phyloP scores from a whole-genome alignment of 2,113 vertebrate species.

The Emydocephalus ijimae region DNA sequence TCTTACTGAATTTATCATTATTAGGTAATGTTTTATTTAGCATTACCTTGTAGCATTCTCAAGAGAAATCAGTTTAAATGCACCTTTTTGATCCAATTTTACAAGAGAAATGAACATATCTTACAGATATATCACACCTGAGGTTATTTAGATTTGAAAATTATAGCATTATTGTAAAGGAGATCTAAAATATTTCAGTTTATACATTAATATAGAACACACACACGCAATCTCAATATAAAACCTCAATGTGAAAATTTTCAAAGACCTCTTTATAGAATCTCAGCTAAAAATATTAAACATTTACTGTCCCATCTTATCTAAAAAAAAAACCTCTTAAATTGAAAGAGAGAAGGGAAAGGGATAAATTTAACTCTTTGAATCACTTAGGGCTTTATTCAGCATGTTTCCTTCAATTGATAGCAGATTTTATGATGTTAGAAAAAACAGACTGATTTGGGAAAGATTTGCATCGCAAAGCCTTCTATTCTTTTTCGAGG shows the following conservation, averaged over 20 bases:
- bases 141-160: not conserved
- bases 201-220: not conserved
- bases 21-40: not conserved
- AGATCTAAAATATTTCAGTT: not conserved
- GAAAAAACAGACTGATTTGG: not conserved
- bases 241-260: not conserved
- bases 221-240: not conserved
- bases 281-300: not conserved
- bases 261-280: not conserved
- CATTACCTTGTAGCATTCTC: not conserved
- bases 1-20: not conserved
- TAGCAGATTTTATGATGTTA: not conserved
- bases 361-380: not conserved
- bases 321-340: not conserved
- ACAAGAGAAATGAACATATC: not conserved
- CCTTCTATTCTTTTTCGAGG: not conserved
- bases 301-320: not conserved
- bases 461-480: not conserved
- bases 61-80: not conserved
- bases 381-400: not conserved
- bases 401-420: not conserved
- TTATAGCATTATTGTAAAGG: not conserved
- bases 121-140: not conserved
- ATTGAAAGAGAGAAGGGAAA: not conserved
- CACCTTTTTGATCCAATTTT: not conserved